Conservation (phyloP, 2,797 vertebrate species). For the Heliangelus exortis region DNA sequence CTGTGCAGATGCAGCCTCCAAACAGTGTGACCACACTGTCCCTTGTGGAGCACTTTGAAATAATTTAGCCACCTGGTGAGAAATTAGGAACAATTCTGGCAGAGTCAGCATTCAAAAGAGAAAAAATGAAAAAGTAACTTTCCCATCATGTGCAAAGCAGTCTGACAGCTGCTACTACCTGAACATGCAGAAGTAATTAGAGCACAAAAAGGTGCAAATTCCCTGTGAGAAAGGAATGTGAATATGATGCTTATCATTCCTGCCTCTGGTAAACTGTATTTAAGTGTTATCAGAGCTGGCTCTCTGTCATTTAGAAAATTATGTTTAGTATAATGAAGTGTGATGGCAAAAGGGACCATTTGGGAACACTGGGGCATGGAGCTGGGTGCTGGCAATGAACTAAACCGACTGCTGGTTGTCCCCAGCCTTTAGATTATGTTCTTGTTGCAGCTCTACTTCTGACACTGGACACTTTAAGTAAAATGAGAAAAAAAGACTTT, state of each 20-base stretch:
- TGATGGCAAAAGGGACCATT: background rate
- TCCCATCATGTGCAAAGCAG: constrained; percentile 2
- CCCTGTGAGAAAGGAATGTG: background rate
- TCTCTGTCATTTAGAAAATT: background rate
- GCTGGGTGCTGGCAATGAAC: background rate
- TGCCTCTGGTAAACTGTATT: background rate
- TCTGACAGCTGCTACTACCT: constrained; percentile 27
- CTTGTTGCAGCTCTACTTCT: background rate
- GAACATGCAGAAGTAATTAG: constrained; percentile 11
- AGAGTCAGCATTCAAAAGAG: background rate
- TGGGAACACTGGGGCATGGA: background rate
- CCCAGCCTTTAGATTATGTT: background rate
- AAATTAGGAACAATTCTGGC: background rate
- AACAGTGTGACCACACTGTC: background rate
- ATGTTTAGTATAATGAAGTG: background rate
- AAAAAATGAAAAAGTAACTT: background rate
- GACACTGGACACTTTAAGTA: background rate
- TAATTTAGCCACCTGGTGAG: constrained; percentile 1
- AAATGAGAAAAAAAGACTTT: background rate
- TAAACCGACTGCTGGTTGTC: background rate
- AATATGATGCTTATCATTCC: background rate
- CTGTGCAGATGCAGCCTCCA: background rate
- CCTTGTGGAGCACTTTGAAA: background rate
- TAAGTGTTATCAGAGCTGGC: background rate
- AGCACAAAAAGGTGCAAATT: constrained; percentile 28